Conservation (phyloP, 2,888 invertebrate genomes). For the Hypomecis punctinalis region DNA sequence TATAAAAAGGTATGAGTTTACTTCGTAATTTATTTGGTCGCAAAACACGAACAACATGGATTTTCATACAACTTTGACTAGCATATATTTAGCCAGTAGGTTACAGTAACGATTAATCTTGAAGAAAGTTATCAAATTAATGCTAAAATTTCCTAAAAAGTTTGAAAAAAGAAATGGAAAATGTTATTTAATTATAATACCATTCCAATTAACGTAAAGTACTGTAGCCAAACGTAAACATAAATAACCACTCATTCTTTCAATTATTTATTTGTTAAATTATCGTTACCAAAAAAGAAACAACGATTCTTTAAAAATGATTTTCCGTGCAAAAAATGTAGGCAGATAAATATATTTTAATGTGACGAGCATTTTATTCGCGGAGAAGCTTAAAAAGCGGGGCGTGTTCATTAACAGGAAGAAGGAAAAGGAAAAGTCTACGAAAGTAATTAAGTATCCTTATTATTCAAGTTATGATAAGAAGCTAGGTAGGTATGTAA, state of each 20-base stretch:
- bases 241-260: not conserved
- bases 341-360: slow-evolving; percentile 14
- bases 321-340: slow-evolving; percentile 4
- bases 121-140: no score
- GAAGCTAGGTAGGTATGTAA: slow-evolving; percentile 7
- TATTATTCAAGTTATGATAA: slow-evolving; percentile 28
- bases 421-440: slow-evolving; percentile 20
- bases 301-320: not conserved
- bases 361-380: slow-evolving; percentile 15
- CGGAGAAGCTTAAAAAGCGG: slow-evolving; percentile 14
- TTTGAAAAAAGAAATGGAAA: no score
- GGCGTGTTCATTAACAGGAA: slow-evolving; percentile 19
- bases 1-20: no score
- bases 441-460: slow-evolving; percentile 29
- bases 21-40: no score
- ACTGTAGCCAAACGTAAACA: not conserved
- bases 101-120: no score
- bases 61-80: no score
- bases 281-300: not conserved
- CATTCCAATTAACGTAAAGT: no score
- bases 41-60: no score
- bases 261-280: not conserved
- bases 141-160: no score
- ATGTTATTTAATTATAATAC: no score
- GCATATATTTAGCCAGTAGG: no score